Base-by-base conservation (phyloP, 1,140 invertebrate genomes). In the Paralvinella palmiformis region DNA sequence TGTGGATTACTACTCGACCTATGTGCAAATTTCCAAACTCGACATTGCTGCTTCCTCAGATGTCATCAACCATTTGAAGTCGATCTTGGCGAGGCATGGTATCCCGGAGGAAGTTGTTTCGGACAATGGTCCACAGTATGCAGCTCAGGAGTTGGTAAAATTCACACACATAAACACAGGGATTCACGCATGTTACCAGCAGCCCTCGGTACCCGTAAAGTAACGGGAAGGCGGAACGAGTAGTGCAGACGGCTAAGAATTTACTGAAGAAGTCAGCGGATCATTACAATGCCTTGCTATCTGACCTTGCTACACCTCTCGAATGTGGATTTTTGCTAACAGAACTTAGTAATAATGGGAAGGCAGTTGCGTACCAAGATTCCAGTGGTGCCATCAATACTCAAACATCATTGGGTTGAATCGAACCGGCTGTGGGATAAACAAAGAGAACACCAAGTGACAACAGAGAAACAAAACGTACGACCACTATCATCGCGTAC, bases 121-220 rank as follows among this genome's bases (percentile, higher is more conserved):
- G 4, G 63, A 65, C 27, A 65, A 65, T 29, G 36, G 35, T 45
- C 63, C 63, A 59, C 58, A 60, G 35, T 60, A 15, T 20, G 35
- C 41, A 45, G 15, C 35, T 45, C 58, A 45, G 17, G 35, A 60
- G 20, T 41, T 45, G 5, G 31, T 6, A 20, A 29, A n/a, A 57
- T 57, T 57, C 27, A 32, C n/a, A 3, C 5, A 57, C n/a, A n/a
- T n/a, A n/a, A n/a, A n/a, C n/a, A n/a, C n/a, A 41, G 10, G 37
- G 37, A 41, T 41, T 41, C n/a, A 10, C 10, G 10, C 37, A 41
- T 41, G 10, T n/a, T 41, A 41, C 37, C 10, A 41, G 37, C n/a
- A 41, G 37, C 37, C 37, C 37, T 41, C 10, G 4, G 20, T 22
- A 20, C 24, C 27, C 50, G 10, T 20, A 7, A 15, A 10, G 50